Base-by-base conservation (phyloP, 2,888 invertebrate species). In the Heliconius cydno region DNA sequence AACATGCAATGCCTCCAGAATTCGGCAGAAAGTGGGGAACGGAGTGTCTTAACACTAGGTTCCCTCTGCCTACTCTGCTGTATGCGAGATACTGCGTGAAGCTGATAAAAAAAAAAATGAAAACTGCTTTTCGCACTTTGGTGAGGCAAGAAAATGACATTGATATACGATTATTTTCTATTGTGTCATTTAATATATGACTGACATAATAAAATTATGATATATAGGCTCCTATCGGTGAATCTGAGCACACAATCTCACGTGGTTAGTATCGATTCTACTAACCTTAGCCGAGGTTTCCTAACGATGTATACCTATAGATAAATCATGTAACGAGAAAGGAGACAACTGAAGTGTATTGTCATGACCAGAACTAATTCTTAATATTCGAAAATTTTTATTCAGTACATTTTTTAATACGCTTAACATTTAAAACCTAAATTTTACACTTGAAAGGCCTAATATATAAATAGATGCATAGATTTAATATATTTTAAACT, bases 221-320 rank as follows among this genome's bases (percentile, higher is more conserved):
- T 70, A 46, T 68, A 13, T n/a, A 12, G 38, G 22, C 4, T 34
- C 3, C 22, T 46, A 46, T 70, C 25, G 68, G 1, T 67, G 41
- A 41, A 41, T 25, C 25, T 68, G n/a, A 38, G 34, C 1, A 46
- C 46, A 52, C 52, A 52, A 52, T 52, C n/a, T 25, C 13, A 13
- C 22, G 38, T 38, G 34, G 38, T 68, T 41, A 38, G 38, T 68
- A 68, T 68, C n/a, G 41, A 41, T 68, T 38, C 3, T 13, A 41
- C 38, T 38, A 68, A 68, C n/a, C 68, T 41, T 68, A 68, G 68
- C 38, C 38, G 38, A 67, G 38, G 38, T 38, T 22, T 34, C 46
- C 15, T 38, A 68, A 68, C 68, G 38, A 6, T 68, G 12, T 66
- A 30, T 38, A n/a, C n/a, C n/a, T n/a, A n/a, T n/a, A n/a, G n/a